A percentile compares a stretch with the other conserved stretches of the same genome.
Evolutionary conservation across 1,140 invertebrate species (phyloP).

Genomic region (Fopius arisanus): DNA sequence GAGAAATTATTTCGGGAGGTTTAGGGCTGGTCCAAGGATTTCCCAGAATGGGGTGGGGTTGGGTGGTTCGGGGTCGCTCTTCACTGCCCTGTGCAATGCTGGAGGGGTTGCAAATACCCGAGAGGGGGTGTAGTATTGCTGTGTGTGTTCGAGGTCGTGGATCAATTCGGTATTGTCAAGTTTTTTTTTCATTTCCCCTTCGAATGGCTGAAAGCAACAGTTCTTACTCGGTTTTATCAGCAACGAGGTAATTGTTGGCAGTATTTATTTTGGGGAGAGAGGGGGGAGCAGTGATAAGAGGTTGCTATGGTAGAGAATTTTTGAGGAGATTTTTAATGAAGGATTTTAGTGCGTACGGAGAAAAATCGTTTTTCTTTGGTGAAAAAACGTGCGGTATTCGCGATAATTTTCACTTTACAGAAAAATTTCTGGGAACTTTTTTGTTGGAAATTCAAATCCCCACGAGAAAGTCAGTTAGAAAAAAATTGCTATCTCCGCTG

Average conservation of each 20-base stretch:
- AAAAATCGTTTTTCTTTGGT: too few species aligned
- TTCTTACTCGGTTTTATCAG: background rate
- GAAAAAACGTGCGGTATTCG: too few species aligned
- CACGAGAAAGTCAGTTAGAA: too few species aligned
- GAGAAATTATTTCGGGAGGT: too few species aligned
- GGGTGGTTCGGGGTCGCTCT: background rate
- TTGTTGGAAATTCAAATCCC: too few species aligned
- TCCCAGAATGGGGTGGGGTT: background rate
- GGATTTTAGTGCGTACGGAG: too few species aligned
- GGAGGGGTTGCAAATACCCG: background rate
- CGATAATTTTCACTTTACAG: too few species aligned
- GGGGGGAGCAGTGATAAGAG: background rate
- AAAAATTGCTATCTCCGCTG: too few species aligned
- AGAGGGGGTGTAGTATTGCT: background rate
- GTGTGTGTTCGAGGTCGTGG: background rate
- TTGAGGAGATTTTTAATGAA: background rate
- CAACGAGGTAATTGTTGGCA: background rate
- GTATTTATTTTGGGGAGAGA: background rate
- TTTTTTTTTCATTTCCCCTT: background rate
- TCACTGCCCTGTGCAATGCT: background rate
- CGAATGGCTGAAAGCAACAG: background rate
- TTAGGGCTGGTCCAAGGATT: slow-evolving; percentile 4
- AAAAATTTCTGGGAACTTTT: too few species aligned
- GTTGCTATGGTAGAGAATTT: background rate
- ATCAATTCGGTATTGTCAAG: background rate